phyloP scores from a whole-genome alignment of 1,140 invertebrate species.

The Triops longicaudatus region DNA sequence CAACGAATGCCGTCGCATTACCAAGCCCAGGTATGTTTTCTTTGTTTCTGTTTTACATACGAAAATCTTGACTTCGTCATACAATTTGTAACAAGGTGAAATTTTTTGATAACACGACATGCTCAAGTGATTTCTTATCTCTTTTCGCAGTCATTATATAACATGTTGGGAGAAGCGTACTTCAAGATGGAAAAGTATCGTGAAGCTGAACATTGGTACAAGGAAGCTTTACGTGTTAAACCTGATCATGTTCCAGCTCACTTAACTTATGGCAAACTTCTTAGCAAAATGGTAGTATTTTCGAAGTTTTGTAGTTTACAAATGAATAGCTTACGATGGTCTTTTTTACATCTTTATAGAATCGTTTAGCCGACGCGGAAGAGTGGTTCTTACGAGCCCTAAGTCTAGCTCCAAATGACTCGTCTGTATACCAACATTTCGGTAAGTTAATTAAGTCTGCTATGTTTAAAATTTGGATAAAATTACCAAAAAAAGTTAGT shows the following conservation, averaged over 20 bases:
- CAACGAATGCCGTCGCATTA: constrained; percentile 69
- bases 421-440: constrained; percentile 73
- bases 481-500: no score
- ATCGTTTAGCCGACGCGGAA: constrained; percentile 71
- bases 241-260: constrained; percentile 81
- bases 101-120: no score
- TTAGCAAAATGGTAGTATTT: constrained; percentile 70
- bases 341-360: constrained; percentile 40
- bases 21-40: constrained; percentile 59
- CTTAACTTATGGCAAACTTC: constrained; percentile 80
- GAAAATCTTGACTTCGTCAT: no score
- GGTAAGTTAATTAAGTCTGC: constrained; percentile 47
- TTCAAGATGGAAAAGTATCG: constrained; percentile 65
- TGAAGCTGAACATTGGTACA: constrained; percentile 75
- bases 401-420: constrained; percentile 68
- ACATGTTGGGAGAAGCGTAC: constrained; percentile 76
- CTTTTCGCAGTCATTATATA: constrained; percentile 61
- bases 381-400: constrained; percentile 79
- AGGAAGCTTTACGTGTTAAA: constrained; percentile 66
- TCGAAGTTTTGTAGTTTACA: not conserved
- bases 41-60: not conserved
- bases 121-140: not conserved
- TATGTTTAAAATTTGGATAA: no score
- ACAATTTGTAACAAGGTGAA: no score
- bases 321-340: not conserved